These are phyloP conservation scores for Platycheirus albimanus DNA, from an alignment of 2,888 invertebrate genomes.

Conservation along the genomic window DNA sequence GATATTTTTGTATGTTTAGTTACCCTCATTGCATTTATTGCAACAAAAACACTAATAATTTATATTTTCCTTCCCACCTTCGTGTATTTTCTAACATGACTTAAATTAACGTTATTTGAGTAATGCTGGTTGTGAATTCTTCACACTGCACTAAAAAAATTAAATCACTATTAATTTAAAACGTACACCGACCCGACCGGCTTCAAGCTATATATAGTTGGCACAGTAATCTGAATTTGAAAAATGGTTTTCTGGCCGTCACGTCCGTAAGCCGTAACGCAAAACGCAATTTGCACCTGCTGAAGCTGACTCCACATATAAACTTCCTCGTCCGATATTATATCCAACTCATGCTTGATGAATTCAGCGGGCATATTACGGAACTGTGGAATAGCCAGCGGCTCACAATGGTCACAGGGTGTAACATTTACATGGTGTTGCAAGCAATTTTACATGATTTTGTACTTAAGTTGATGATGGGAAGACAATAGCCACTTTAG, in stretches of 20 bases:
- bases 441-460: slow-evolving; percentile 65
- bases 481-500: slow-evolving; percentile 59
- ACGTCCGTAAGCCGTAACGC: slow-evolving; percentile 48
- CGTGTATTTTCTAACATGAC: no score
- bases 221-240: slow-evolving; percentile 66
- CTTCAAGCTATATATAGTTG: no score
- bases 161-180: slow-evolving; percentile 6
- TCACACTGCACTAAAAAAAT: slow-evolving; percentile 4
- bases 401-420: slow-evolving; percentile 65
- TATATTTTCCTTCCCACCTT: no score
- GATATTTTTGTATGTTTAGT: no score
- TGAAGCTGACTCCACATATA: slow-evolving; percentile 36
- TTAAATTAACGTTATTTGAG: no score
- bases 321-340: slow-evolving; percentile 63
- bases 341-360: slow-evolving; percentile 64
- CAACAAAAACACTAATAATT: no score
- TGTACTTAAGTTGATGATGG: slow-evolving; percentile 50
- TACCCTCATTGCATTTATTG: no score
- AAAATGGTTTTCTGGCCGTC: slow-evolving; percentile 54
- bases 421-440: slow-evolving; percentile 65
- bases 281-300: slow-evolving; percentile 62
- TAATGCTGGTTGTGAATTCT: slow-evolving; percentile 34
- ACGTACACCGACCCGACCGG: not conserved
- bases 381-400: slow-evolving; percentile 64
- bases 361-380: slow-evolving; percentile 70